Percentiles rank a stretch among this genome's conserved stretches.
These are phyloP conservation scores for Chionis minor DNA, from an alignment of 2,113 vertebrate species.

Conservation along the genomic window DNA sequence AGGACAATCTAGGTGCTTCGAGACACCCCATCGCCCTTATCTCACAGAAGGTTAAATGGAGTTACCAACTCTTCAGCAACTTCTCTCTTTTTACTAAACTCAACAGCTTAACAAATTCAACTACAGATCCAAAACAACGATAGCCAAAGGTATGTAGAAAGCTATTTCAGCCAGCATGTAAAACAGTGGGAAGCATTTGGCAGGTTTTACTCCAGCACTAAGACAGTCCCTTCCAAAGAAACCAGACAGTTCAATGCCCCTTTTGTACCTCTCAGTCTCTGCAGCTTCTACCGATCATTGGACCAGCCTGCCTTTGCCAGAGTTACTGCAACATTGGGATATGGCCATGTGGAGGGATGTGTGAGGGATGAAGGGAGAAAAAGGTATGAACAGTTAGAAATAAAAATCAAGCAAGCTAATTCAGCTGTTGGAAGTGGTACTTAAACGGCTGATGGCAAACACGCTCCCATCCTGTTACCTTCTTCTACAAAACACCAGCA, in stretches of 20 bases:
- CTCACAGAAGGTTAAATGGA: conserved; percentile 47
- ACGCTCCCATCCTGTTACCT: not conserved
- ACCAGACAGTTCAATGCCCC: not conserved
- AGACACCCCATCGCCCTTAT: not conserved
- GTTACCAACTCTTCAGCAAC: conserved; percentile 9
- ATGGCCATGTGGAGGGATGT: not conserved
- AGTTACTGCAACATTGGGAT: not conserved
- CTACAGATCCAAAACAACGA: conserved; percentile 18
- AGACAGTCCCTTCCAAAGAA: conserved; percentile 4
- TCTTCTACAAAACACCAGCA: not conserved
- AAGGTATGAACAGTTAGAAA: not conserved
- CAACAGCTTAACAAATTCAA: not conserved
- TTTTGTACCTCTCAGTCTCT: conserved; percentile 20
- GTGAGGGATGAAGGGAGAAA: not conserved
- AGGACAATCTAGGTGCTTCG: not conserved
- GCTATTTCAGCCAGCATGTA: not conserved
- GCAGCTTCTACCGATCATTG: not conserved
- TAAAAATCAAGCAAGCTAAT: not conserved
- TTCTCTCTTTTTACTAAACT: conserved; percentile 14
- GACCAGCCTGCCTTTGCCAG: not conserved
- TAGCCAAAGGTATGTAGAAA: not conserved
- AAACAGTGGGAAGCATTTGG: not conserved
- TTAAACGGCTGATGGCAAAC: not conserved
- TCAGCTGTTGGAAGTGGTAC: not conserved
- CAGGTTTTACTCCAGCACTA: conserved; percentile 13